Percentiles rank a stretch among this genome's conserved stretches.
Conservation (phyloP, 2,888 invertebrate genomes). For the Netelia inedita region DNA sequence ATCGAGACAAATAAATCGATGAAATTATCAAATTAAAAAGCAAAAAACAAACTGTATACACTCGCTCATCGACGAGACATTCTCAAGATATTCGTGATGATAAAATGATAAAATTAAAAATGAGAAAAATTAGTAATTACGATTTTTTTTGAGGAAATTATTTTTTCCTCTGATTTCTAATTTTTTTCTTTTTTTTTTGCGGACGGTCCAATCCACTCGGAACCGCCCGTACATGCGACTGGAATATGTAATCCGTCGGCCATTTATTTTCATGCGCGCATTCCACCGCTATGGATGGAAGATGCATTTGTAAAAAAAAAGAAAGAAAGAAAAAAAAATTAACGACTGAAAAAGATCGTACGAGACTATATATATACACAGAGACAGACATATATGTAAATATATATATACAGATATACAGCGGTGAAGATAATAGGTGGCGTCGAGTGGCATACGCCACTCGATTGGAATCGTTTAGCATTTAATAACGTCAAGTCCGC, state of each 20-base stretch:
- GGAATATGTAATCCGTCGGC: neutral
- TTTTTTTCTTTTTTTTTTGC: no score
- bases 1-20: no score
- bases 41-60: no score
- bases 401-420: neutral
- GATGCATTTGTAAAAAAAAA: conserved; percentile 18
- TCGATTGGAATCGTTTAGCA: conserved; percentile 77
- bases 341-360: conserved; percentile 18
- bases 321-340: conserved; percentile 32
- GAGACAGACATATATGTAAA: neutral
- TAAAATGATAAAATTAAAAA: no score
- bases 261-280: conserved; percentile 9
- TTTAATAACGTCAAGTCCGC: conserved; percentile 74
- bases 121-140: no score
- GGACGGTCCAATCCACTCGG: neutral
- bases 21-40: no score
- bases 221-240: neutral
- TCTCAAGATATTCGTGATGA: no score
- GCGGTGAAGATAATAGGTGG: conserved; percentile 7
- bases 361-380: neutral
- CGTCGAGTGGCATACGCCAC: conserved; percentile 49
- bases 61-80: no score
- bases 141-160: no score
- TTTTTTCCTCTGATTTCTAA: no score
- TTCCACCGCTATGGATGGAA: conserved; percentile 5